Base-by-base conservation (phyloP, 1,140 invertebrate species). In the Oncopeltus fasciatus region DNA sequence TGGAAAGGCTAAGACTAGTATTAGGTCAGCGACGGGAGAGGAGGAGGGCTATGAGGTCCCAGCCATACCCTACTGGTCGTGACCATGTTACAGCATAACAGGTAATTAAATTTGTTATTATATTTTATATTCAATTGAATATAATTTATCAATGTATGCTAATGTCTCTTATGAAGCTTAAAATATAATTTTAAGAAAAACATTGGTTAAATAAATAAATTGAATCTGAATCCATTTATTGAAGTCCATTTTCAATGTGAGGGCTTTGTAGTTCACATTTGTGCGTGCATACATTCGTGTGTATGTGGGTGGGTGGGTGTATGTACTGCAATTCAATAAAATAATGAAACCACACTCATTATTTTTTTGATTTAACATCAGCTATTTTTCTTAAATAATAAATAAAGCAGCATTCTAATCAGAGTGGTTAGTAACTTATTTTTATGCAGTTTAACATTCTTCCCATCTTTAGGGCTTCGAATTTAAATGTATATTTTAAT, bases 21-120 rank as follows among this genome's bases (percentile, higher is more conserved):
- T 88, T 95, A 87, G 88, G 90, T 67, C 88, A 93, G 71, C 81
- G 87, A 67, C 83, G 89, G 59, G 86, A 88, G 63, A 80, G 87
- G 60, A 80, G 90, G 31, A 83, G 85, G 71, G 88, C 86, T 4
- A 79, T 89, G 61, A 84, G 90, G 67, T 78, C 88, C 58, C 76
- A 76, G 18, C 70, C 70, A 12, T 70, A 70, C 49, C 63, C 63
- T 44, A 64, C 65, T 16, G 29, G 57, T 3, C 44, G 58, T 20
- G 57, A 58, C 16, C 64, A 59, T 18, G 56, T 60, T 24, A 59
- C 60, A 11, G 56, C 64, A 44, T 62, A 61, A 62, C 64, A 24
- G 20, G 49, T 53, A 53, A 46, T n/a, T 46, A 24, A 53, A 53
- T 38, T 38, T 38, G 5, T 38, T 38, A 8, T 5, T 14, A 5